Evolutionary conservation across 2,888 invertebrate genomes (phyloP), one percentile per base, ranked within the genome.

Genomic region (Meghimatium bilineatum): DNA sequence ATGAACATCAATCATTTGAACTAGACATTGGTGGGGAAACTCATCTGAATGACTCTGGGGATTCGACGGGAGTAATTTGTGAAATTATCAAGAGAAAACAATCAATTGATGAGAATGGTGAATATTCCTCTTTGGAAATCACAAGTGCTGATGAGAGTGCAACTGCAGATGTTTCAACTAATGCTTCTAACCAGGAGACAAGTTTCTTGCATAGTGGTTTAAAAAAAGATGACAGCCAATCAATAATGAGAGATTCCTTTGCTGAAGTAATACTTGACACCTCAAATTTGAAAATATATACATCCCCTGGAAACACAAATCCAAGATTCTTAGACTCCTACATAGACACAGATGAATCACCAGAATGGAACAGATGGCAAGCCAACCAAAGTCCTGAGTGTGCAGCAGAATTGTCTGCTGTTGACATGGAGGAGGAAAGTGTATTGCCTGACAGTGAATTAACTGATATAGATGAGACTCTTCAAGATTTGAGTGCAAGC

Each of bases 281-380:
- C 36, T 26, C 36, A 32, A n/a, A 1, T 23, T 34, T 52, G 60
- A 56, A 5, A 14, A 12, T n/a, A 29, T 63, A 67, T 20, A 38
- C 38, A 71, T 71, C 26, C 0, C 26, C 17, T 26, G 69, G 36
- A 26, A 17, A 36, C 44, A 17, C n/a, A 72, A 34, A 20, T 63
- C 44, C 38, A 23, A 36, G 14, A 34, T 23, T 49, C 23, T 36
- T n/a, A 14, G 66, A 79, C 29, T 49, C 32, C 26, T 8, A 52
- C 17, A 8, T 14, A 60, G 78, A 44, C n/a, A 52, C 69, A 23
- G 32, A 38, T 32, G 56, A 83, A 66, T 44, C 69, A 32, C 75
- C 82, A n/a, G 77, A 72, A 36, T 38, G 32, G 75, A 76, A 60
- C 60, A 80, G 79, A 77, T 63, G 56, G n/a, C 38, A 75, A n/a